Evolutionary conservation across 2,888 invertebrate genomes (phyloP), one percentile per base, ranked within the genome.

Genomic region (Ecdyonurus torrentis): DNA sequence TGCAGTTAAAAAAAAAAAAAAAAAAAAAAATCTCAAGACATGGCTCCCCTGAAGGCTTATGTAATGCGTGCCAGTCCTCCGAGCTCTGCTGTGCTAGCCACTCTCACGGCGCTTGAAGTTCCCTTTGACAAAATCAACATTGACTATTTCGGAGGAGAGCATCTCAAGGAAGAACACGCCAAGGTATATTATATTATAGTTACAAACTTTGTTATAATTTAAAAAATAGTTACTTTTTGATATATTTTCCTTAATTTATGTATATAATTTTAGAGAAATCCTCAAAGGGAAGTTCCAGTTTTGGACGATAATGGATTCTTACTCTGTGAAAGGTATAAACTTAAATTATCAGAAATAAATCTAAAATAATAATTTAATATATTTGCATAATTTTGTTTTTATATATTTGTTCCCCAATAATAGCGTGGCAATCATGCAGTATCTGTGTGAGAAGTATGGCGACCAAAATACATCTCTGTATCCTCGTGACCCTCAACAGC

Each of bases 231-330:
- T 37, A 37, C 37, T 10, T 37, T n/a, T n/a, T 37, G 37, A 5
- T 37, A 10, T 37, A 15, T 37, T 37, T 37, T 37, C 37, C 37
- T 10, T 37, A 5, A 50, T 37, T 59, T 62, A 2, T 58, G 23
- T 5, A 25, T 58, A 15, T n/a, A 7, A 52, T 63, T 66, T 15
- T 64, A 69, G 68, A 69, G 67, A 69, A 69, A 68, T 68, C 69
- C 67, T 52, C 70, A 69, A 68, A 69, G 70, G 76, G 78, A 61
- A 74, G 87, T 70, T 85, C 89, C 1, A 84, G 86, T 1, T 72
- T 62, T 92, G 63, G 86, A 89, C 66, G 91, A 92, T 70, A 80
- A 86, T 69, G 89, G 89, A 23, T 87, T 91, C 71, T 79, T 79
- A 67, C 74, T 92, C 61, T 82, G 89, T 67, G 91, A 91, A 75